Conservation (phyloP, 2,113 vertebrate species). For the Sclerurus mexicanus region DNA sequence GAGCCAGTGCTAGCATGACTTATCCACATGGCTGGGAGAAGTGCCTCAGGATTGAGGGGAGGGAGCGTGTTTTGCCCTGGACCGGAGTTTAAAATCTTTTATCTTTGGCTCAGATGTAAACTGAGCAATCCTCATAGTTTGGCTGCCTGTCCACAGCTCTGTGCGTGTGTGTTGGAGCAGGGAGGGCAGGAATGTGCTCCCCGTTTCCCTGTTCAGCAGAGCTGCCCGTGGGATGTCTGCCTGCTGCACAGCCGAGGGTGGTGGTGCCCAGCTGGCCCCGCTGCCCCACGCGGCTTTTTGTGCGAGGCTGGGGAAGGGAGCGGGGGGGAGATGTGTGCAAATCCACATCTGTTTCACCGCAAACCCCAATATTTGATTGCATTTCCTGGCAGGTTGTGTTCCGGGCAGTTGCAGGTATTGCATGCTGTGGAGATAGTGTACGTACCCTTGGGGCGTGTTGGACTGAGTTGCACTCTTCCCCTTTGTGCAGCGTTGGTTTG, state of each 20-base stretch:
- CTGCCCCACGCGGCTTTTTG: neutral
- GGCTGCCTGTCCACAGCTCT: neutral
- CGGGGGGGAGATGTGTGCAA: neutral
- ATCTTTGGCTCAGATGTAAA: neutral
- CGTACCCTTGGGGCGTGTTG: neutral
- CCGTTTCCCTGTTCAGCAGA: neutral
- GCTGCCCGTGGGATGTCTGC: neutral
- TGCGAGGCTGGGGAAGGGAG: neutral
- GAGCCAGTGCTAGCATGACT: neutral
- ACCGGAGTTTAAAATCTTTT: neutral
- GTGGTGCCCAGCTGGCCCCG: neutral
- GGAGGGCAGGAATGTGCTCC: neutral
- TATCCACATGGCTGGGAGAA: neutral
- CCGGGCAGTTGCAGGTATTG: neutral
- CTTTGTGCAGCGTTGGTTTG: neutral
- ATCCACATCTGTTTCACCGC: neutral
- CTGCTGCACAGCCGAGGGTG: fast-evolving
- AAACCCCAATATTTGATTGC: neutral
- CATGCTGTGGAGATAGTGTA: neutral
- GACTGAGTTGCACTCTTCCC: neutral
- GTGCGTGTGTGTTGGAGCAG: neutral
- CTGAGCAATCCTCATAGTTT: neutral
- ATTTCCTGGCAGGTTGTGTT: neutral
- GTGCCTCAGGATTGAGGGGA: neutral
- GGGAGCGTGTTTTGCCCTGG: neutral